phyloP scores from a whole-genome alignment of 1,140 invertebrate genomes.

The Plodia interpunctella region DNA sequence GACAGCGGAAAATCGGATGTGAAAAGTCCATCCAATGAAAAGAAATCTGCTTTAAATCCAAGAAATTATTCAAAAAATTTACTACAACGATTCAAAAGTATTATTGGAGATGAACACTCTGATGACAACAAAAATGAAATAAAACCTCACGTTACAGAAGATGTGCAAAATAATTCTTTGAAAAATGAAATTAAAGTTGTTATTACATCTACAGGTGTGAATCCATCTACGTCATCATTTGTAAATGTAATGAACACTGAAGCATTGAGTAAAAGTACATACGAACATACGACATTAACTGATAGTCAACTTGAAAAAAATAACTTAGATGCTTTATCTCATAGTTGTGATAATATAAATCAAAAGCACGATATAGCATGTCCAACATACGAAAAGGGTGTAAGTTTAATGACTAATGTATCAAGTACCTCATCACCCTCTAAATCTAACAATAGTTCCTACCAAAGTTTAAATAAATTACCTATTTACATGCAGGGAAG shows the following conservation, averaged over 20 bases:
- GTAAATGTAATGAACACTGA: constrained; percentile 41
- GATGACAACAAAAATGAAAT: constrained; percentile 51
- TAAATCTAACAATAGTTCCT: constrained; percentile 67
- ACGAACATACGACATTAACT: constrained; percentile 52
- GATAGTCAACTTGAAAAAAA: constrained; percentile 62
- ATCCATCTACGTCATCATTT: constrained; percentile 41
- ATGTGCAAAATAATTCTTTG: constrained; percentile 26
- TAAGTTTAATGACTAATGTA: constrained; percentile 56
- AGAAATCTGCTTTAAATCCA: constrained; percentile 60
- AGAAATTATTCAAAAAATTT: constrained; percentile 76
- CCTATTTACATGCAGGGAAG: constrained; percentile 87
- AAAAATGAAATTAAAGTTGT: constrained; percentile 62
- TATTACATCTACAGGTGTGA: constrained; percentile 53
- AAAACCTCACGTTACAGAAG: constrained; percentile 31
- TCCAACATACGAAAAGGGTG: constrained; percentile 59
- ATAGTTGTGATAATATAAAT: constrained; percentile 70
- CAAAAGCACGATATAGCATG: constrained; percentile 40
- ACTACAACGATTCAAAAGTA: constrained; percentile 76
- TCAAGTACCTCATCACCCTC: constrained; percentile 50
- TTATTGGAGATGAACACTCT: constrained; percentile 74
- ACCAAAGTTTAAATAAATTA: constrained; percentile 73
- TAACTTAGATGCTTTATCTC: constrained; percentile 58
- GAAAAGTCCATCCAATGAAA: constrained; percentile 62
- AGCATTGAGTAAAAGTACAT: constrained; percentile 64
- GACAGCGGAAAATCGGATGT: constrained; percentile 58